A percentile compares a stretch with the other conserved stretches of the same genome.
These are phyloP conservation scores for Hartigia nigra DNA, from an alignment of 2,888 invertebrate species.

Conservation along the genomic window DNA sequence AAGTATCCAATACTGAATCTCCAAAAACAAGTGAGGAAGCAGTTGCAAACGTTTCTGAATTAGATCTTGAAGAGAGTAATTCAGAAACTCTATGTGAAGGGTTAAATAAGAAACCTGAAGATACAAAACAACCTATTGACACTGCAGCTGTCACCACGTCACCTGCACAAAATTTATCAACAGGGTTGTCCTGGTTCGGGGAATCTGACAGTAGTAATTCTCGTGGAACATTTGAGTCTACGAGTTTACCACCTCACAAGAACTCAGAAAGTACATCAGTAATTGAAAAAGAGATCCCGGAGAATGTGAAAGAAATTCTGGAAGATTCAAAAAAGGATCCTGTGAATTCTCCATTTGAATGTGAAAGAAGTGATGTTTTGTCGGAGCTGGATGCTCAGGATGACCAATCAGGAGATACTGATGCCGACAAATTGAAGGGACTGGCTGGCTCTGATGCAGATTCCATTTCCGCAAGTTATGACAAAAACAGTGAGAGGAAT, in stretches of 20 bases:
- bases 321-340: conserved; percentile 27
- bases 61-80: neutral
- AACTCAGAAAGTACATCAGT: neutral
- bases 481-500: conserved; percentile 23
- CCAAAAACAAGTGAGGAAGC: neutral
- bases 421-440: conserved; percentile 25
- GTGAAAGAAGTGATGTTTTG: conserved; percentile 29
- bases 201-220: conserved; percentile 1
- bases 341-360: neutral
- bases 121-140: neutral
- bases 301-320: conserved; percentile 12
- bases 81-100: neutral
- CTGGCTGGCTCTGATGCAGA: conserved; percentile 29
- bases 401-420: conserved; percentile 21
- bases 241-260: neutral
- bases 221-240: neutral
- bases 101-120: neutral
- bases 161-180: neutral
- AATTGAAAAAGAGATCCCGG: conserved; percentile 3
- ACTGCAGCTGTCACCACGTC: neutral
- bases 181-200: neutral
- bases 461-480: conserved; percentile 27
- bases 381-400: conserved; percentile 29
- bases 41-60: neutral
- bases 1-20: neutral